Evolutionary conservation across 2,113 vertebrate species (phyloP).

Genomic region (Xiphophorus couchianus): DNA sequence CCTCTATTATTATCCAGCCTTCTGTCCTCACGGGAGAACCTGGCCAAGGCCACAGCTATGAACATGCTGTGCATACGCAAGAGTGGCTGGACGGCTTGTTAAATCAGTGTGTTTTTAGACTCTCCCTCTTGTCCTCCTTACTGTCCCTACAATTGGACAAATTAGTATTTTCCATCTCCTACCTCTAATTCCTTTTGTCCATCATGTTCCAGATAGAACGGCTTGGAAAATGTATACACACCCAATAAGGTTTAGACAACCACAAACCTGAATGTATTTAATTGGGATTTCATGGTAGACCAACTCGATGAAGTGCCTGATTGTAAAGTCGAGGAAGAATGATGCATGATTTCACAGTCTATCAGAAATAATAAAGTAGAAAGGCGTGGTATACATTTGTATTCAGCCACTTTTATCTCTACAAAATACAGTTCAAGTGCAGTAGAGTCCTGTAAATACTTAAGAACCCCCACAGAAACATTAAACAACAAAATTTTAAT

Average conservation of each 20-base stretch:
- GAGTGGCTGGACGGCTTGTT: constrained; percentile 27
- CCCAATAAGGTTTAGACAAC: not conserved
- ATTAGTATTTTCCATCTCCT: constrained; percentile 1
- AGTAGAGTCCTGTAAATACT: no score
- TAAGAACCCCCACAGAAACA: no score
- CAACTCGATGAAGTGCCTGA: not conserved
- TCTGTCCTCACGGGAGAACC: constrained; percentile 26
- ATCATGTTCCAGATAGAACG: not conserved
- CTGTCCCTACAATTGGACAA: not conserved
- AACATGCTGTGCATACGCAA: constrained; percentile 44
- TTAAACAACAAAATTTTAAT: no score
- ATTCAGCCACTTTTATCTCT: not conserved
- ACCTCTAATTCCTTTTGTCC: not conserved
- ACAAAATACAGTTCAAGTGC: not conserved
- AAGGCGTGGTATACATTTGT: not conserved
- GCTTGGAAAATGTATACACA: not conserved
- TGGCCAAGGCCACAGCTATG: constrained; percentile 38
- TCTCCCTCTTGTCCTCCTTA: constrained; percentile 13
- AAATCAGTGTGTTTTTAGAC: constrained; percentile 41
- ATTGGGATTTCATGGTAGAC: not conserved
- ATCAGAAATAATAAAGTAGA: not conserved
- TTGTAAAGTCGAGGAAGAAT: not conserved
- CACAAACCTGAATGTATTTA: not conserved
- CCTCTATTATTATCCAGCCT: constrained; percentile 56
- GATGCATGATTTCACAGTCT: not conserved